Conservation (phyloP, 2,797 vertebrate genomes). For the Mormyrus proboscirostris region DNA sequence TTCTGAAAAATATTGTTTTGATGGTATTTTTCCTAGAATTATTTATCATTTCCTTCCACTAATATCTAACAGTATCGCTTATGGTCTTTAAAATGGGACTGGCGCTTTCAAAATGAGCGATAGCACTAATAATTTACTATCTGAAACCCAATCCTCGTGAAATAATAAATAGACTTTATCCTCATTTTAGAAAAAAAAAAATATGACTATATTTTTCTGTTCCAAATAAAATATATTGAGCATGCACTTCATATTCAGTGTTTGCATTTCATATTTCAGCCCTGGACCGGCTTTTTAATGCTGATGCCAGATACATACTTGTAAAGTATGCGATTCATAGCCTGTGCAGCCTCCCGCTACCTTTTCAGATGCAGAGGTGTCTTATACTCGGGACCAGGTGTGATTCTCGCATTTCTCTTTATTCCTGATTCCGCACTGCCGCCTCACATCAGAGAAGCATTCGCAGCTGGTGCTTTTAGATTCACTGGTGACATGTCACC, state of each 20-base stretch:
- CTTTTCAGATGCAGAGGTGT: neutral
- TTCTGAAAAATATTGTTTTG: neutral
- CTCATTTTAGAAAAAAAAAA: neutral
- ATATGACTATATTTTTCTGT: neutral
- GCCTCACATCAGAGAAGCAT: neutral
- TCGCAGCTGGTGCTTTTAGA: neutral
- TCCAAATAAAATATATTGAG: slow-evolving; percentile 1
- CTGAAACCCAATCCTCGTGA: neutral
- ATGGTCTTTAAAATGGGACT: neutral
- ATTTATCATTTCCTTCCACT: neutral
- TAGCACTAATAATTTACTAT: neutral
- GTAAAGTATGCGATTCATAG: neutral
- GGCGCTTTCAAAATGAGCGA: neutral
- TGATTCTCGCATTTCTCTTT: neutral
- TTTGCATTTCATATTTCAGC: neutral
- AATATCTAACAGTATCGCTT: neutral
- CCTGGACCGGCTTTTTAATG: neutral
- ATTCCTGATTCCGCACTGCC: neutral
- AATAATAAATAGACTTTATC: neutral
- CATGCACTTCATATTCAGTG: neutral
- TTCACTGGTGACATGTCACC: neutral
- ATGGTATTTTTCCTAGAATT: neutral
- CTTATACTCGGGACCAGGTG: neutral
- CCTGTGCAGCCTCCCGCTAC: neutral
- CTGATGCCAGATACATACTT: neutral